These are phyloP conservation scores for Athene noctua DNA, from an alignment of 2,113 vertebrate genomes.

Conservation along the genomic window DNA sequence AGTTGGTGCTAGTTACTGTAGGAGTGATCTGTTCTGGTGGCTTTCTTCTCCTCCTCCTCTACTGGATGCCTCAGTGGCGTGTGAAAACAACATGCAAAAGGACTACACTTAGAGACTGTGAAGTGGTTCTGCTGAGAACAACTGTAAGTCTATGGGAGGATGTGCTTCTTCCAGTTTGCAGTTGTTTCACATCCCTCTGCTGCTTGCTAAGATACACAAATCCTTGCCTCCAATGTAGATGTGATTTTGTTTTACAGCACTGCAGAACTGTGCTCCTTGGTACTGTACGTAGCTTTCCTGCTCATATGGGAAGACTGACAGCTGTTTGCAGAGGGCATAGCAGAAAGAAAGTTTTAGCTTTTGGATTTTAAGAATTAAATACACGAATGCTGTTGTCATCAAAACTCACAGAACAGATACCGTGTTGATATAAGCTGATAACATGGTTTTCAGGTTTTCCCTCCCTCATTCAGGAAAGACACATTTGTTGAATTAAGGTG, in stretches of 20 bases:
- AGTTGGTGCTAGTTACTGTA: constrained; percentile 82
- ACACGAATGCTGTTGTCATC: neutral
- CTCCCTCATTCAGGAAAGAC: neutral
- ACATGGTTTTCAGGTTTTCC: neutral
- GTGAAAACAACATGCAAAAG: constrained; percentile 89
- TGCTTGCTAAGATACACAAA: neutral
- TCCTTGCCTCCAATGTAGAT: neutral
- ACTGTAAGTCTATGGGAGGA: constrained; percentile 74
- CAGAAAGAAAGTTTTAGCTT: neutral
- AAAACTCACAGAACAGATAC: neutral
- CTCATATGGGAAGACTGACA: neutral
- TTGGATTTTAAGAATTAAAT: neutral
- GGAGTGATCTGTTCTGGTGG: constrained; percentile 91
- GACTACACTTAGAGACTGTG: constrained; percentile 81
- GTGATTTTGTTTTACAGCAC: neutral
- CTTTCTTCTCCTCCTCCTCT: constrained; percentile 95
- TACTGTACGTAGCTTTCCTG: neutral
- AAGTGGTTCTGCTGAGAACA: constrained; percentile 91
- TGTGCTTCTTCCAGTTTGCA: neutral
- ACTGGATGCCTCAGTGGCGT: constrained; percentile 98
- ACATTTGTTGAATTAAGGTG: neutral
- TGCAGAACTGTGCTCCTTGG: neutral
- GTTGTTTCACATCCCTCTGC: neutral
- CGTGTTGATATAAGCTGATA: neutral
- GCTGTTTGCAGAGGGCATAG: neutral